Evolutionary conservation across 2,888 invertebrate genomes (phyloP).

Genomic region (Cenopis cana): DNA sequence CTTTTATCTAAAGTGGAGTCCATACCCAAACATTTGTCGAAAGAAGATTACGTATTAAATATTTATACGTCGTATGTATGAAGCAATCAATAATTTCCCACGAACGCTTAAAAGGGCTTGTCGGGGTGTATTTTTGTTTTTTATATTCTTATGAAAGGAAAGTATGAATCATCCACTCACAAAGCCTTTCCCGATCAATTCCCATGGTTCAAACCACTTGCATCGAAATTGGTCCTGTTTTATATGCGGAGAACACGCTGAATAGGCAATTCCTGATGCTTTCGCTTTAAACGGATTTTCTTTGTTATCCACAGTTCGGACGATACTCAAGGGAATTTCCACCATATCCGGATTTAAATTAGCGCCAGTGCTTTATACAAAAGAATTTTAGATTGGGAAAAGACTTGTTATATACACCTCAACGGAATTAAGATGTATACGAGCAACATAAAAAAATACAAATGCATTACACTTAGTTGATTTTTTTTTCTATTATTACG

Average conservation of each 20-base stretch:
- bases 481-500: too few relatives aligned
- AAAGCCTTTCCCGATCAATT: conserved; percentile 3
- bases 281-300: conserved; percentile 1
- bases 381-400: not conserved
- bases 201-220: conserved; percentile 5
- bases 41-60: not conserved
- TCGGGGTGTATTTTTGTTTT: not conserved
- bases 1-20: not conserved
- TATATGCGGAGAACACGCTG: conserved; percentile 12
- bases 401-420: not conserved
- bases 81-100: not conserved
- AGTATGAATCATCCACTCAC: not conserved
- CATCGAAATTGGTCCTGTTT: conserved; percentile 8
- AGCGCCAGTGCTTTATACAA: not conserved
- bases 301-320: not conserved
- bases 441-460: not conserved
- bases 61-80: not conserved
- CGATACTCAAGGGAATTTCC: not conserved
- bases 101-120: not conserved
- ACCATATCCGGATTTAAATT: not conserved
- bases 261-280: conserved; percentile 2
- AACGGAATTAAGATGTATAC: not conserved
- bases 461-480: too few relatives aligned
- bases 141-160: not conserved
- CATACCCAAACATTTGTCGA: too few relatives aligned